These are phyloP conservation scores for Pseudorhiza aurosa DNA, from an alignment of 30 jellyfish, hydroid and myxozoan genomes.

Conservation along the genomic window DNA sequence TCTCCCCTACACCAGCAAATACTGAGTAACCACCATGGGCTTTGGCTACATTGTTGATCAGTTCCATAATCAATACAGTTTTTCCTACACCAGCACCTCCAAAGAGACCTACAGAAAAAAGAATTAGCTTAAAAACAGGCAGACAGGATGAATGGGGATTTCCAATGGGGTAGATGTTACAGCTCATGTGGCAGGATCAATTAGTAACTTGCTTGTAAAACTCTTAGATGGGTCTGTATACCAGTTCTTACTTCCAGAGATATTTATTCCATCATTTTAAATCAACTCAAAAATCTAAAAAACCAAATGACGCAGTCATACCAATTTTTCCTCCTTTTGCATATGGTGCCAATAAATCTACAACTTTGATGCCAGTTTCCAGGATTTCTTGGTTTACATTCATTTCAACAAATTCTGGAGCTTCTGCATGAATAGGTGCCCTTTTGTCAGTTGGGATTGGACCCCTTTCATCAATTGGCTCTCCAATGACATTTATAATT, in stretches of 20 bases:
- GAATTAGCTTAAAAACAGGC: no score
- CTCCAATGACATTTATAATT: conserved; percentile 99
- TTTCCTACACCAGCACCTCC: conserved; percentile 99
- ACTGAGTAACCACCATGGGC: conserved; percentile 99
- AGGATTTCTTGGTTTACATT: conserved; percentile 99
- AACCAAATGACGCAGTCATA: conserved; percentile 12
- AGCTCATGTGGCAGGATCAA: no score
- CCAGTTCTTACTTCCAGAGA: no score
- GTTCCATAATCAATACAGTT: conserved; percentile 99
- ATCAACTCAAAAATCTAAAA: no score
- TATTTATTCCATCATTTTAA: no score
- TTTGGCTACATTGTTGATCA: conserved; percentile 97
- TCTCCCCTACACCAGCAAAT: conserved; percentile 99
- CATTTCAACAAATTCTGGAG: conserved; percentile 99
- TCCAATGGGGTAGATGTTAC: no score
- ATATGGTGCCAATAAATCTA: conserved; percentile 99
- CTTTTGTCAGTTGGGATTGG: conserved; percentile 95
- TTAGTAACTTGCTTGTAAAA: no score
- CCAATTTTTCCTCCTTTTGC: conserved; percentile 99
- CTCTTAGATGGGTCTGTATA: no score
- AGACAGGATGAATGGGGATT: no score
- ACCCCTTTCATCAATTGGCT: conserved; percentile 99
- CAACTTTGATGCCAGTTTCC: conserved; percentile 99
- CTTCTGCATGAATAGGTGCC: conserved; percentile 99
- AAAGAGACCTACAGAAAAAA: conserved; percentile 99